These are phyloP conservation scores for Dreissena polymorpha DNA, from an alignment of 1,140 invertebrate genomes.

Conservation along the genomic window DNA sequence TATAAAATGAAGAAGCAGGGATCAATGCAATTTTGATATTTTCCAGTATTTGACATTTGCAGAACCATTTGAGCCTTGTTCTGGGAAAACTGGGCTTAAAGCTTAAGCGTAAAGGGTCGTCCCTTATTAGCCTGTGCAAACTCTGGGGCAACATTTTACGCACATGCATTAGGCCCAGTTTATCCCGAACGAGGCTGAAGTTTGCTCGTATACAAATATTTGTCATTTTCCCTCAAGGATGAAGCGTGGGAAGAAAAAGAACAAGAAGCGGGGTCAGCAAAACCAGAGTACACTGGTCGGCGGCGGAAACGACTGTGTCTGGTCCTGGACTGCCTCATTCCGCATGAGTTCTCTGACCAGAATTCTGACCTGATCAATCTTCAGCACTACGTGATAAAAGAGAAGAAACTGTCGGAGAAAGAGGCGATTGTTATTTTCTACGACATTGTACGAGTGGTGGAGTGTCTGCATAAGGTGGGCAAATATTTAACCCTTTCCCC, in stretches of 20 bases:
- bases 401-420: conserved; percentile 88
- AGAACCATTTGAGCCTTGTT: no score
- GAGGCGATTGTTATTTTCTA: conserved; percentile 90
- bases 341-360: conserved; percentile 87
- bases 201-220: no score
- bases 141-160: no score
- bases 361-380: conserved; percentile 87
- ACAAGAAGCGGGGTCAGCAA: conserved; percentile 77
- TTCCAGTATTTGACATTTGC: no score
- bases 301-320: conserved; percentile 86
- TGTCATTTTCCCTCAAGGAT: conserved; percentile 81
- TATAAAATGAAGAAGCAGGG: no score
- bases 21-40: no score
- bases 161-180: no score
- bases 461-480: conserved; percentile 87
- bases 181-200: no score
- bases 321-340: conserved; percentile 88
- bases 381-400: conserved; percentile 91
- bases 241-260: conserved; percentile 85
- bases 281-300: conserved; percentile 83
- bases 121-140: no score
- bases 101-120: no score
- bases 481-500: no score
- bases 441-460: conserved; percentile 88
- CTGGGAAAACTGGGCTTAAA: no score